phyloP scores from a whole-genome alignment of 2,888 invertebrate species.

The Athalia circularis region DNA sequence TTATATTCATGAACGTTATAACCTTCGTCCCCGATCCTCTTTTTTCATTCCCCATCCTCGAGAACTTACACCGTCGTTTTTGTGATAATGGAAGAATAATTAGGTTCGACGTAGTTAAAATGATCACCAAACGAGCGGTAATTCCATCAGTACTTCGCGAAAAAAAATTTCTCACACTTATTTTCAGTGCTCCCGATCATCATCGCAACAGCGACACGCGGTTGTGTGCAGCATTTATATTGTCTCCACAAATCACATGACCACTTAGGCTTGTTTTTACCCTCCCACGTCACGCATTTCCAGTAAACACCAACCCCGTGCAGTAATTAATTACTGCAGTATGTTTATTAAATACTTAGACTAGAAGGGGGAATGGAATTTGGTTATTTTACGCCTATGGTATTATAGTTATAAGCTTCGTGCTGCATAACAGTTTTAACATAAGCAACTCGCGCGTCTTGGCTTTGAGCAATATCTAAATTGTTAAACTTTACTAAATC shows the following conservation, averaged over 20 bases:
- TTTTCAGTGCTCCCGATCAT: constrained; percentile 1
- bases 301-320: constrained; percentile 19
- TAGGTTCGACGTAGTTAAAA: constrained; percentile 35
- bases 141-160: not conserved
- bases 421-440: constrained; percentile 29
- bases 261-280: constrained; percentile 19
- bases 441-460: constrained; percentile 20
- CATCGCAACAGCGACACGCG: too few species aligned
- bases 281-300: not conserved
- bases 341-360: constrained; percentile 47
- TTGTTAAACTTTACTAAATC: constrained; percentile 46
- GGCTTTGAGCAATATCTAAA: constrained; percentile 44
- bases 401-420: not conserved
- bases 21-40: not conserved
- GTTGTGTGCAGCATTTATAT: not conserved
- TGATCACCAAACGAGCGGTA: constrained; percentile 2
- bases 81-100: constrained; percentile 41
- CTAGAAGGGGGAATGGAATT: constrained; percentile 43
- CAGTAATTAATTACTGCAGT: constrained; percentile 46
- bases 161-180: not conserved
- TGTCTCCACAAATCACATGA: constrained; percentile 10
- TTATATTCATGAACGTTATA: constrained; percentile 37
- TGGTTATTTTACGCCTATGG: constrained; percentile 24
- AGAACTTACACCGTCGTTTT: not conserved
- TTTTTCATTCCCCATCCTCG: not conserved